Evolutionary conservation across 2,113 vertebrate genomes (phyloP), one percentile per base, ranked within the genome.

Genomic region (Dolichallabes microphthalmus): DNA sequence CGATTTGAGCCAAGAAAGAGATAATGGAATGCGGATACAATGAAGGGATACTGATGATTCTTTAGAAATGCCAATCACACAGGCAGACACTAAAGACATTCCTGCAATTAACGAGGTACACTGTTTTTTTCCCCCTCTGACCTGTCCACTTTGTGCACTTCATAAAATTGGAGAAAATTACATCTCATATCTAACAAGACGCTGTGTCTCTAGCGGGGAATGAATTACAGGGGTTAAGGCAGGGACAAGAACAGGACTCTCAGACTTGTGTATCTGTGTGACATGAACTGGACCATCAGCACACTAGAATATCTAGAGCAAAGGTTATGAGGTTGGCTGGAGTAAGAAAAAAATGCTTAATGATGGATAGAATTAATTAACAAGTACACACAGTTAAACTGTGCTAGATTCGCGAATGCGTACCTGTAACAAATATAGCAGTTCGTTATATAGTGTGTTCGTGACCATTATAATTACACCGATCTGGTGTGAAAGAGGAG

Each of bases 1-100:
- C 76, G 86, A 90, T 88, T 73, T 84, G 84, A 84, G 84, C 86
- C 39, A 60, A 82, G 53, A 87, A 75, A 64, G 80, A 87, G 82
- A 87, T 89, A 90, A 90, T 89, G 84, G 84, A 86, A 87, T 82
- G 86, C 45, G 79, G 84, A 86, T 87, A 84, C 82, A 90, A 86
- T 88, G 85, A 87, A 88, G 68, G 84, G 82, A 69, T 87, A 87
- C 84, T 87, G 87, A 90, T 86, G 86, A 87, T 84, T 84, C 84
- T 88, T 89, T 84, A 90, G 84, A 88, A 90, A 90, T 86, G 87
- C 80, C 89, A 86, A 86, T 88, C 89, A 85, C 71, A 73, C 14
- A 10, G 68, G 35, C 68, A 82, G 52, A 57, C 63, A 80, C 81
- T 80, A 66, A 73, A 86, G 74, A 73, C 77, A 76, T 87, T 75